Evolutionary conservation across 1,140 invertebrate genomes (phyloP).

Genomic region (Chymomyza costata): DNA sequence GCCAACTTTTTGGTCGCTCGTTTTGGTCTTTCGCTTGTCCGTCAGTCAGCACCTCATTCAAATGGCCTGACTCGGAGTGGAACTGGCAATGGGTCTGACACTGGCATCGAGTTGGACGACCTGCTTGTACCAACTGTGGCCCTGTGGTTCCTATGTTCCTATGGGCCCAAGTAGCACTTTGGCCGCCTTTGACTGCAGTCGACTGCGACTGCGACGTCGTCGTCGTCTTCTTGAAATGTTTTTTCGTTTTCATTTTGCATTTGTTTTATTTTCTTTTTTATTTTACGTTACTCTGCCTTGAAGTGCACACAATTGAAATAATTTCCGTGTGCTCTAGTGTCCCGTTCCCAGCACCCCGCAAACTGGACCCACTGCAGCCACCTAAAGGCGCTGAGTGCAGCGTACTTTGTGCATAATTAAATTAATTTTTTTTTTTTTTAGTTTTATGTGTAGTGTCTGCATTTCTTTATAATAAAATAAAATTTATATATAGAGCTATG

Average conservation of each 20-base stretch:
- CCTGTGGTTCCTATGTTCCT: slow-evolving; percentile 10
- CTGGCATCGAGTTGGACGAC: slow-evolving; percentile 33
- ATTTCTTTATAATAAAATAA: too few relatives aligned
- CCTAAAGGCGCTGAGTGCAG: slow-evolving; percentile 39
- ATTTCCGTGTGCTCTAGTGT: slow-evolving; percentile 49
- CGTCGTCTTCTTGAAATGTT: slow-evolving; percentile 59
- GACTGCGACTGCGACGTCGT: slow-evolving; percentile 16
- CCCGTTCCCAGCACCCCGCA: slow-evolving; percentile 3
- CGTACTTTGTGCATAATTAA: slow-evolving; percentile 71
- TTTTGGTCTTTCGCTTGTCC: slow-evolving; percentile 20
- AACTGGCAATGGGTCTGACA: too few relatives aligned
- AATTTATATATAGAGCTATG: too few relatives aligned
- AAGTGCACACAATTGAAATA: slow-evolving; percentile 73
- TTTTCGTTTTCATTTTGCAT: slow-evolving; percentile 38
- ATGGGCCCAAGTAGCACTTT: slow-evolving; percentile 6
- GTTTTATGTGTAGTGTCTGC: too few relatives aligned
- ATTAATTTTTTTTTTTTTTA: slow-evolving; percentile 68
- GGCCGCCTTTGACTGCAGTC: slow-evolving; percentile 47
- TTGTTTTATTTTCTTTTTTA: slow-evolving; percentile 30
- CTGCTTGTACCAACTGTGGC: slow-evolving; percentile 26
- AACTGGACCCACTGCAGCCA: slow-evolving; percentile 13
- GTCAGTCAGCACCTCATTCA: slow-evolving; percentile 69
- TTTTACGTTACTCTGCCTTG: slow-evolving; percentile 23
- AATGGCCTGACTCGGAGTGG: slow-evolving; percentile 37
- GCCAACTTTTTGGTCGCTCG: slow-evolving; percentile 50